Evolutionary conservation across 2,113 vertebrate genomes (phyloP).

Genomic region (Cottus gobio): DNA sequence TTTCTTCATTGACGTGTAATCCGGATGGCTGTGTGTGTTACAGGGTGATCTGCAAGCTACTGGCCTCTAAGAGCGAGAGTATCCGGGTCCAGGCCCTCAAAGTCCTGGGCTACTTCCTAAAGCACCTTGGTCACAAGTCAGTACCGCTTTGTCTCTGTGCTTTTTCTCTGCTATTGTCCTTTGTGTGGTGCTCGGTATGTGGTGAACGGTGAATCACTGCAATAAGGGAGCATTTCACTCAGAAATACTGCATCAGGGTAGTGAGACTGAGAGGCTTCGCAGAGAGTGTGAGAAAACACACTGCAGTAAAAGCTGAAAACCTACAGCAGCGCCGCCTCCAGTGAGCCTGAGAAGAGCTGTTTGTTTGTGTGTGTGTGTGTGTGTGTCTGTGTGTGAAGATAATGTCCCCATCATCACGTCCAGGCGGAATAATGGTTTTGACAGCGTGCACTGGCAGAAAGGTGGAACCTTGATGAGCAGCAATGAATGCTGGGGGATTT

Average conservation of each 20-base stretch:
- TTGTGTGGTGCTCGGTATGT: neutral
- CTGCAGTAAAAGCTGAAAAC: slow-evolving; percentile 43
- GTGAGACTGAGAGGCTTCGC: slow-evolving; percentile 3
- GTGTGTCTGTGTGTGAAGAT: slow-evolving; percentile 23
- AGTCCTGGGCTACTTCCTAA: slow-evolving; percentile 98
- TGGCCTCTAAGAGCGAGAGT: slow-evolving; percentile 98
- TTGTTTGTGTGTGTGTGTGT: slow-evolving; percentile 41
- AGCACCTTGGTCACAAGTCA: slow-evolving; percentile 99
- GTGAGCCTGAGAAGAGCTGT: slow-evolving; percentile 17
- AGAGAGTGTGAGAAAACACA: slow-evolving; percentile 12
- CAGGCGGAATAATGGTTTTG: slow-evolving; percentile 70
- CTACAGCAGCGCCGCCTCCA: slow-evolving; percentile 27
- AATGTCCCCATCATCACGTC: slow-evolving; percentile 57
- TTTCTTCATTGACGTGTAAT: neutral
- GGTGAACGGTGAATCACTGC: neutral
- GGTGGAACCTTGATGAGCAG: slow-evolving; percentile 63
- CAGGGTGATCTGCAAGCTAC: slow-evolving; percentile 98
- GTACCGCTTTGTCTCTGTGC: slow-evolving; percentile 64
- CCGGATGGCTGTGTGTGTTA: slow-evolving; percentile 37
- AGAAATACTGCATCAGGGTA: slow-evolving; percentile 4
- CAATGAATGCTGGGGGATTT: slow-evolving; percentile 70
- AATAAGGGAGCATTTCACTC: neutral
- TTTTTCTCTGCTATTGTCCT: neutral
- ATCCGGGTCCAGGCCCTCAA: slow-evolving; percentile 99
- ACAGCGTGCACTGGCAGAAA: slow-evolving; percentile 56